Evolutionary conservation across 2,888 invertebrate species (phyloP), one percentile per base, ranked within the genome.

Genomic region (Celastrina argiolus): DNA sequence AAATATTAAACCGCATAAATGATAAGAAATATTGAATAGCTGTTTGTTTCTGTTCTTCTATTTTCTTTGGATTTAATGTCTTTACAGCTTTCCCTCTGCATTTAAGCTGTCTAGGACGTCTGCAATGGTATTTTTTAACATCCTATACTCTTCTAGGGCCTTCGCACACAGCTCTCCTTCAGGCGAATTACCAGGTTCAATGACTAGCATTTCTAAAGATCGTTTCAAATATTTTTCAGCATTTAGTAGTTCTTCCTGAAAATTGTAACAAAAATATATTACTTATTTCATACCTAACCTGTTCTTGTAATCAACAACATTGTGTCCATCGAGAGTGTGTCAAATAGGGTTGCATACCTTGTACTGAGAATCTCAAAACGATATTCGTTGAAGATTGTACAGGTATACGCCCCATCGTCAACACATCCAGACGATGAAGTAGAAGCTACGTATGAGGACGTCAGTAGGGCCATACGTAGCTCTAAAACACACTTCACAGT

Each of bases 161-260:
- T 93, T 93, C 65, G 92, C 93, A 5, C 94, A 93, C 31, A 96
- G 78, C 74, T 93, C 88, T 0, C 96, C 96, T 82, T 96, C 96
- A 0, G 95, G 95, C 18, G 95, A 94, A 39, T 92, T 91, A 0
- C 91, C 84, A 0, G 96, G 95, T 79, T 96, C 96, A 69, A 95
- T 92, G 22, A 96, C 85, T 12, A 96, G 80, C 92, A 94, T 94
- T 71, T 92, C 92, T 36, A 95, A 80, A 0, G 95, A 89, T 70
- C 92, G 92, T 73, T 94, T 94, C 26, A 95, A 80, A 74, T 92
- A 86, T 67, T 79, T 81, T 75, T 94, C 94, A 0, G 94, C 94
- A 71, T 87, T 84, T 67, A 89, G 77, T 8, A 96, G 83, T 74
- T 92, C 88, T 28, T 84, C 84, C 92, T 93, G 75, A 14, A 74